Conservation (phyloP, 2,888 invertebrate species). For the Dioctria rufipes region DNA sequence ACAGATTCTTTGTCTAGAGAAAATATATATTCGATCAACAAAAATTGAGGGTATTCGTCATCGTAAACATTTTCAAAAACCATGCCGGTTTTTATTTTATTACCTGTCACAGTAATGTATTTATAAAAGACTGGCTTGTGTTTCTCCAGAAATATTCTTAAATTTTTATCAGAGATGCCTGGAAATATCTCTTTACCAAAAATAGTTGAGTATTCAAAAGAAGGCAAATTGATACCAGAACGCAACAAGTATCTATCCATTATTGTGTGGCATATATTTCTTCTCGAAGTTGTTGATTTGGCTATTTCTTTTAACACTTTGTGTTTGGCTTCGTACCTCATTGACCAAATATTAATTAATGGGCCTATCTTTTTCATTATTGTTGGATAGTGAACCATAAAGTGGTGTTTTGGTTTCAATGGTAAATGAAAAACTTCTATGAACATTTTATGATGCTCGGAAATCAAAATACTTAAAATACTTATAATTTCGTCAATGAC, state of each 20-base stretch:
- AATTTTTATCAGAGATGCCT: neutral
- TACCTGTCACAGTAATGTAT: neutral
- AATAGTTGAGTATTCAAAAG: neutral
- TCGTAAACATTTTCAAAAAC: conserved; percentile 16
- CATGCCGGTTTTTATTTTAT: conserved; percentile 5
- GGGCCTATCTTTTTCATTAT: conserved; percentile 56
- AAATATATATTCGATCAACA: neutral
- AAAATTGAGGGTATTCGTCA: conserved; percentile 2
- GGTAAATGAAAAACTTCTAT: neutral
- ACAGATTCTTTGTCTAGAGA: too few species aligned
- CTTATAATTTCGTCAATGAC: neutral
- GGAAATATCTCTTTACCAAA: conserved; percentile 1
- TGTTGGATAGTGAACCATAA: conserved; percentile 18
- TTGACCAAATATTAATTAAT: conserved; percentile 55
- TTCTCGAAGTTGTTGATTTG: neutral
- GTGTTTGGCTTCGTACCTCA: conserved; percentile 15
- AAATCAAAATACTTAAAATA: conserved; percentile 3
- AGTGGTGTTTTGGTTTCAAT: conserved; percentile 35
- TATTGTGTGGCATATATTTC: too few species aligned
- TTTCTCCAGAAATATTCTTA: too few species aligned
- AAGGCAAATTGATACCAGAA: neutral
- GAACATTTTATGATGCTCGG: neutral
- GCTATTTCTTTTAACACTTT: neutral
- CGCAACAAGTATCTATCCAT: too few species aligned
- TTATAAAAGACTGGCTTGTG: too few species aligned